phyloP scores from a whole-genome alignment of 2,797 vertebrate genomes.

The Mormyrops boulengeri region DNA sequence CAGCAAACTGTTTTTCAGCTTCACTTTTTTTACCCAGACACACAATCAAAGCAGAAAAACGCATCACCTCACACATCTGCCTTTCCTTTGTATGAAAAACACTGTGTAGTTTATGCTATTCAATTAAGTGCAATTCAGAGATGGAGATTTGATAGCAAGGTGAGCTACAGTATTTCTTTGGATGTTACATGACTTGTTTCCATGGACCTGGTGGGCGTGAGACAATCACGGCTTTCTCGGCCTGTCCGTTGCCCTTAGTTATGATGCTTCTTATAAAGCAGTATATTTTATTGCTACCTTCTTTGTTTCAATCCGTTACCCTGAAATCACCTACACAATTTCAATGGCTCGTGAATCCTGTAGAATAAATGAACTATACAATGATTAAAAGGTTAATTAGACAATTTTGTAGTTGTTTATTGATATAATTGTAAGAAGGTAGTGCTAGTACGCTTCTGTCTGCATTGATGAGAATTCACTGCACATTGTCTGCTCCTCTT shows the following conservation, averaged over 20 bases:
- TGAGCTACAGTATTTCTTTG: not conserved
- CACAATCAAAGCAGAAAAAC: not conserved
- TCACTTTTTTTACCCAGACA: not conserved
- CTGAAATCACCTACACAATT: not conserved
- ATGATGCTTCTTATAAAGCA: not conserved
- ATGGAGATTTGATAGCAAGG: not conserved
- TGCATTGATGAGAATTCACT: not conserved
- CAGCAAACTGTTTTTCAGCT: not conserved
- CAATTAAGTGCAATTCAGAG: not conserved
- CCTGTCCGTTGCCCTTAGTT: not conserved
- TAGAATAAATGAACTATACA: not conserved
- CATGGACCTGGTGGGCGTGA: not conserved
- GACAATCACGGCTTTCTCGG: not conserved
- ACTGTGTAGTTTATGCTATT: not conserved
- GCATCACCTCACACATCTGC: conserved; percentile 5
- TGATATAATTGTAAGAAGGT: not conserved
- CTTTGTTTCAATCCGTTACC: not conserved
- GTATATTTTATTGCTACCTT: not conserved
- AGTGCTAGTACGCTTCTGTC: not conserved
- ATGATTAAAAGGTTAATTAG: not conserved
- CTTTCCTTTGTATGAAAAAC: not conserved
- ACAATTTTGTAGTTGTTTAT: not conserved
- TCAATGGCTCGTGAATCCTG: not conserved
- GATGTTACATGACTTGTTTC: not conserved
- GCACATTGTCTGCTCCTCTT: not conserved